A percentile compares a stretch with the other conserved stretches of the same genome.
Evolutionary conservation across 2,797 vertebrate genomes (phyloP).

Genomic region (Poecilia picta): DNA sequence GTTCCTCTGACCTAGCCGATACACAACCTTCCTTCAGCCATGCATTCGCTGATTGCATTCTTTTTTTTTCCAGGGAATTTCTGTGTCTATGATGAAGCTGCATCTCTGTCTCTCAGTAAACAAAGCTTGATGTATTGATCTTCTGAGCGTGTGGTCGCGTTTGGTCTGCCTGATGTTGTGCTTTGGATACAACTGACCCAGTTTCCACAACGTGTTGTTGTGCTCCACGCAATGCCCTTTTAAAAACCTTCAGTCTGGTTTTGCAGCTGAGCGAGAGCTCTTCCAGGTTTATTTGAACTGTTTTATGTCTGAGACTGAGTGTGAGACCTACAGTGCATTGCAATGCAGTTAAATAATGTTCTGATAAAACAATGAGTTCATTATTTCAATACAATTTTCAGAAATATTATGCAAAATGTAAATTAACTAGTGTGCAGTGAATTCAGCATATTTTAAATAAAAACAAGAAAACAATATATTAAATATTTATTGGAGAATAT

Average conservation of each 20-base stretch:
- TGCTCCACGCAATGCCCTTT: background rate
- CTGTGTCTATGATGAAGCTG: slow-evolving; percentile 21
- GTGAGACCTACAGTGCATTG: background rate
- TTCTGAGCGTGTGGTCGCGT: slow-evolving; percentile 18
- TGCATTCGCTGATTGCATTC: slow-evolving; percentile 6
- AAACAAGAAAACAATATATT: background rate
- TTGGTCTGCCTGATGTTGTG: slow-evolving; percentile 25
- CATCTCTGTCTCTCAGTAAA: slow-evolving; percentile 22
- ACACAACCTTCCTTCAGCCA: slow-evolving; percentile 5
- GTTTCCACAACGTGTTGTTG: slow-evolving; percentile 9
- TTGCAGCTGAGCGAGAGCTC: slow-evolving; percentile 1
- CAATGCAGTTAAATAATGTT: background rate
- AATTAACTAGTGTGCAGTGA: background rate
- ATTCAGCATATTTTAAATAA: background rate
- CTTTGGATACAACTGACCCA: slow-evolving; percentile 24
- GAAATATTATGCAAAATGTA: background rate
- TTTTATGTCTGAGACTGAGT: background rate
- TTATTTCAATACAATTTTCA: background rate
- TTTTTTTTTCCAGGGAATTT: slow-evolving; percentile 10
- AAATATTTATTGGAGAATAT: background rate
- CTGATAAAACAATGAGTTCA: background rate
- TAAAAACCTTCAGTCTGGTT: slow-evolving; percentile 8
- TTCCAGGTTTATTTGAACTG: slow-evolving; percentile 6
- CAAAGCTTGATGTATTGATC: slow-evolving; percentile 27
- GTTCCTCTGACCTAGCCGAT: slow-evolving; percentile 13